Base-by-base conservation (phyloP, 2,113 vertebrate genomes). In the Nematolebias whitei region DNA sequence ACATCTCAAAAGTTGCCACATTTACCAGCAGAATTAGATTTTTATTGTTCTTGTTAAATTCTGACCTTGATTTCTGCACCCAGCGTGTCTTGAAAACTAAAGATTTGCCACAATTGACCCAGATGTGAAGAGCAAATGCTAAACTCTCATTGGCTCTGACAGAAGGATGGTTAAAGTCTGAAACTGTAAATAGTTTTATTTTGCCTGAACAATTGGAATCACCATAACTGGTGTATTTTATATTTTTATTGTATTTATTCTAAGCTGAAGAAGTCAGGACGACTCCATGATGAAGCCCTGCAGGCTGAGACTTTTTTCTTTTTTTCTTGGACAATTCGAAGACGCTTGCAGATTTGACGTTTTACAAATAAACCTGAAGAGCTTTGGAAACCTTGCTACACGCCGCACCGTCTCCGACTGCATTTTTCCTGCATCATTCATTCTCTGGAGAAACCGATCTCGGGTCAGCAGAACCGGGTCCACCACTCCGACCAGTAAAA, bases 191-290 rank as follows among this genome's bases (percentile, higher is more conserved):
- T 20, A 55, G 53, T 70, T 63, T 71, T 4, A 10, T 18, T 62
- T 71, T 60, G 60, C 24, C 43, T 72, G 43, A 79, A 73, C 50
- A 60, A 87, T 64, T 62, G 23, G 22, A 73, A 63, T 26, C n/a
- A 50, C 39, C 63, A 38, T 41, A 26, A 64, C 66, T 19, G 14
- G 58, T 47, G 0, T 54, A 1, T 53, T 58, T 55, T n/a, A n/a
- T n/a, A n/a, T n/a, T n/a, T n/a, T n/a, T 54, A 26, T 66, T 76
- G 55, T 64, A 73, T 66, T 61, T 73, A 76, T 82, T 85, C 20
- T 71, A 51, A 20, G 10, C 9, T 74, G 26, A 64, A 59, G 40
- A 72, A 61, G 71, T 66, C 7, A 51, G 58, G 39, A 32, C 67
- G 39, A 20, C 18, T 18, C 9, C 68, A 51, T 14, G 55, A 51